These are phyloP conservation scores for Crypturellus tataupa DNA, from an alignment of 2,797 vertebrate genomes.

Conservation along the genomic window DNA sequence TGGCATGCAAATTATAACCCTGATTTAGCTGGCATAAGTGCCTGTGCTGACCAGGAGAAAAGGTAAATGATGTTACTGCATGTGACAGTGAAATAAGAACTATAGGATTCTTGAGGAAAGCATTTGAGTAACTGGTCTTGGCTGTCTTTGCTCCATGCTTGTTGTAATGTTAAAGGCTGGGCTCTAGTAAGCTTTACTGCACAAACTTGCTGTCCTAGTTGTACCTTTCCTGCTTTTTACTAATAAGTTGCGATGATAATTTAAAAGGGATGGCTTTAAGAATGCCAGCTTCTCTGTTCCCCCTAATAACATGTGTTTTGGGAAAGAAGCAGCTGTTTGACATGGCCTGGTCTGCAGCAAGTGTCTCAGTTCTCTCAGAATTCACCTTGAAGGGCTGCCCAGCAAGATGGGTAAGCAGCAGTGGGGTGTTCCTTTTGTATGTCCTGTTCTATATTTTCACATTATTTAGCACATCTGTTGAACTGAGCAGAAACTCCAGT, in stretches of 20 bases:
- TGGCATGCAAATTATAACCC: background rate
- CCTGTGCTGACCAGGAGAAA: background rate
- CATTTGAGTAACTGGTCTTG: background rate
- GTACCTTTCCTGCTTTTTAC: slow-evolving; percentile 14
- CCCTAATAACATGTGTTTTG: background rate
- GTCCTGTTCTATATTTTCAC: slow-evolving; percentile 2
- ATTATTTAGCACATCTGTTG: background rate
- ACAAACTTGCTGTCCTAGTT: background rate
- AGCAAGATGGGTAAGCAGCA: background rate
- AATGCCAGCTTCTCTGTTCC: slow-evolving; percentile 28
- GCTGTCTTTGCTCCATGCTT: background rate
- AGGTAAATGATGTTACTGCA: background rate
- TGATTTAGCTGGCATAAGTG: background rate
- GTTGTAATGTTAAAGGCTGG: background rate
- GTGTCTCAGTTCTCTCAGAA: background rate
- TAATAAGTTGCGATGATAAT: background rate
- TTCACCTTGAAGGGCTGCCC: background rate
- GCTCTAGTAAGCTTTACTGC: slow-evolving; percentile 1
- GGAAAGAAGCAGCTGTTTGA: slow-evolving; percentile 42
- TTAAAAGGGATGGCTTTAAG: slow-evolving; percentile 12
- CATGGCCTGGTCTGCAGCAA: background rate
- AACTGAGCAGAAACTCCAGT: background rate
- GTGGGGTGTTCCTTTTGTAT: background rate
- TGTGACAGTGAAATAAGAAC: background rate
- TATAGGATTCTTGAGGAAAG: background rate